A percentile compares a stretch with the other conserved stretches of the same genome.
These are phyloP conservation scores for Heterochromis multidens DNA, from an alignment of 2,113 vertebrate genomes.

Conservation along the genomic window DNA sequence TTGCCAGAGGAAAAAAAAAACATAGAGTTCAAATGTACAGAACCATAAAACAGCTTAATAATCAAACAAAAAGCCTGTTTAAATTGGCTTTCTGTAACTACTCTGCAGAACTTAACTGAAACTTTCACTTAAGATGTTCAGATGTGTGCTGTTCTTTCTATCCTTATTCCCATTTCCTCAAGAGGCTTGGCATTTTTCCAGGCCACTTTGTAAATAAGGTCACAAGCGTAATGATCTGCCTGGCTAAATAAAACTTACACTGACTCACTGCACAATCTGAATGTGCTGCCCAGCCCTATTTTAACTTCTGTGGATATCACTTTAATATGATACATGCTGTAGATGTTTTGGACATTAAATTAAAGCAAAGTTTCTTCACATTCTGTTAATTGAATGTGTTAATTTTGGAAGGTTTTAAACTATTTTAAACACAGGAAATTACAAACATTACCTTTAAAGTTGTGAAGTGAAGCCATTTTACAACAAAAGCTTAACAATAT, in stretches of 20 bases:
- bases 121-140: not conserved
- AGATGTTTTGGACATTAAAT: not conserved
- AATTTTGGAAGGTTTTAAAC: not conserved
- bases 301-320: not conserved
- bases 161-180: not conserved
- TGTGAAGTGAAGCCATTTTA: not conserved
- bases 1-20: not conserved
- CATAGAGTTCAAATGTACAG: not conserved
- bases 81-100: not conserved
- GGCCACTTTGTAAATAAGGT: not conserved
- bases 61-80: not conserved
- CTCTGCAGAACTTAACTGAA: not conserved
- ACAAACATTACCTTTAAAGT: not conserved
- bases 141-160: not conserved
- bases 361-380: not conserved
- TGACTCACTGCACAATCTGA: not conserved
- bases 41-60: not conserved
- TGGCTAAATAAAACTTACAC: not conserved
- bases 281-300: not conserved
- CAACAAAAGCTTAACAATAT: slow-evolving; percentile 48
- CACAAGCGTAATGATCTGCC: too few relatives aligned
- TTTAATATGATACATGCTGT: not conserved
- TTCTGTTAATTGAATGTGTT: too few relatives aligned
- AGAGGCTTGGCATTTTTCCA: not conserved
- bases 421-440: not conserved